A percentile compares a stretch with the other conserved stretches of the same genome.
Evolutionary conservation across 1,140 invertebrate genomes (phyloP).

Genomic region (Armadillidium nasatum): DNA sequence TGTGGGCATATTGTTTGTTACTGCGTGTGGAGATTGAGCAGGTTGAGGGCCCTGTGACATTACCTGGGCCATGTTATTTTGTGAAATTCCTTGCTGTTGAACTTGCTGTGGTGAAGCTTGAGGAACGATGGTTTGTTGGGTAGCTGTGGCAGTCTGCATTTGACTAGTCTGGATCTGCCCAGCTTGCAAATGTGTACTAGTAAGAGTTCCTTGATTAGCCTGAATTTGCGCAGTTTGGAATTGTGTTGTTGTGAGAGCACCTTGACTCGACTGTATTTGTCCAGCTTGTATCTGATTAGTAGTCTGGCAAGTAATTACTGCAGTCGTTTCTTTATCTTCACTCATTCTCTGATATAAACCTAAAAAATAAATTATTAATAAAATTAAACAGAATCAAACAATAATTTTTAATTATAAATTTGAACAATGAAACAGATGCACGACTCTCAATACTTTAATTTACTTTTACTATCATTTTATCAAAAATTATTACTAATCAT

Average conservation of each 20-base stretch:
- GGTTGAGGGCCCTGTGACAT: not conserved
- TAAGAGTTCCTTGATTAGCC: not conserved
- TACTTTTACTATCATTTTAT: no score
- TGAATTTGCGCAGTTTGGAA: not conserved
- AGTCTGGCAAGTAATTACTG: not conserved
- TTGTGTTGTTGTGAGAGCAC: not conserved
- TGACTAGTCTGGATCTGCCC: not conserved
- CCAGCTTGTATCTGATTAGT: not conserved
- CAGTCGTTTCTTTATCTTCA: not conserved
- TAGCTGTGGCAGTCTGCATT: not conserved
- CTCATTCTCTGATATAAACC: slow-evolving; percentile 1
- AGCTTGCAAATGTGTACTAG: not conserved
- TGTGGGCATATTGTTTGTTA: not conserved
- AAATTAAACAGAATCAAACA: not conserved
- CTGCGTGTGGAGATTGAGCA: not conserved
- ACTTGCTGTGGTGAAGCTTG: not conserved
- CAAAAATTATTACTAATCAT: no score
- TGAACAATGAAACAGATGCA: no score
- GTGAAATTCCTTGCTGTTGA: not conserved
- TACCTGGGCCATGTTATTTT: not conserved
- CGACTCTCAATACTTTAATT: no score
- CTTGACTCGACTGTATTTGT: not conserved
- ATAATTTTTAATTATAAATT: no score
- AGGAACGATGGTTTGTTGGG: not conserved
- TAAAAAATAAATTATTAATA: not conserved